phyloP scores from a whole-genome alignment of 2,113 vertebrate genomes.

The Lampris incognitus region DNA sequence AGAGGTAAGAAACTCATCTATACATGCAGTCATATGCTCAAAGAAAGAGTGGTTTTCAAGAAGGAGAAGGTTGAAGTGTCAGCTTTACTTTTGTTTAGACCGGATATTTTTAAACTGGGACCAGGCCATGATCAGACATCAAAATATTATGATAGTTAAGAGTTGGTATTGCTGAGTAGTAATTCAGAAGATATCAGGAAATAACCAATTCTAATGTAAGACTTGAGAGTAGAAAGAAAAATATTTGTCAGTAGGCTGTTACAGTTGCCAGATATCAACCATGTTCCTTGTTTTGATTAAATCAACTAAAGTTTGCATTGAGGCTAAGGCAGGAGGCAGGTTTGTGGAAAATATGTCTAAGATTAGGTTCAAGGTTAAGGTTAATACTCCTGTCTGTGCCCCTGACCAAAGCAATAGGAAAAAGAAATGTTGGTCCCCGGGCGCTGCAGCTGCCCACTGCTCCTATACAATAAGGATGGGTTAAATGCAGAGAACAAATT shows the following conservation, averaged over 20 bases:
- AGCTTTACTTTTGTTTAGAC: not conserved
- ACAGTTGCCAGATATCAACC: not conserved
- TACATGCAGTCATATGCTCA: not conserved
- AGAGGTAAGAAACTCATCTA: no score
- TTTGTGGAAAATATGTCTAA: not conserved
- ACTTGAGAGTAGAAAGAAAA: slow-evolving; percentile 2
- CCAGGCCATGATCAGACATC: not conserved
- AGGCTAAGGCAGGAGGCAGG: not conserved
- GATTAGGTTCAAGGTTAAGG: no score
- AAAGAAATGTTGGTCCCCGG: no score
- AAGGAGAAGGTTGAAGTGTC: not conserved
- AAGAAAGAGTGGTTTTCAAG: not conserved
- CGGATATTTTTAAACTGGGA: not conserved
- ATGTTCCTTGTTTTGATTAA: not conserved
- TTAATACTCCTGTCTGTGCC: no score
- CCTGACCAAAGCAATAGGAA: no score
- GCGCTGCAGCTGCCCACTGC: no score
- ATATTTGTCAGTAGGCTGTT: no score
- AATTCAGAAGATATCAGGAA: not conserved
- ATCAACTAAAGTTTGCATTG: not conserved
- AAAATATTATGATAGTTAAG: not conserved
- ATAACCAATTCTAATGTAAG: not conserved
- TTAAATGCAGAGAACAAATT: no score
- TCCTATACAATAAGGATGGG: no score
- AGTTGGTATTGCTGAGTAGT: not conserved